A percentile compares a stretch with the other conserved stretches of the same genome.
phyloP scores from a whole-genome alignment of 2,113 vertebrate genomes.

The Struthidea cinerea region DNA sequence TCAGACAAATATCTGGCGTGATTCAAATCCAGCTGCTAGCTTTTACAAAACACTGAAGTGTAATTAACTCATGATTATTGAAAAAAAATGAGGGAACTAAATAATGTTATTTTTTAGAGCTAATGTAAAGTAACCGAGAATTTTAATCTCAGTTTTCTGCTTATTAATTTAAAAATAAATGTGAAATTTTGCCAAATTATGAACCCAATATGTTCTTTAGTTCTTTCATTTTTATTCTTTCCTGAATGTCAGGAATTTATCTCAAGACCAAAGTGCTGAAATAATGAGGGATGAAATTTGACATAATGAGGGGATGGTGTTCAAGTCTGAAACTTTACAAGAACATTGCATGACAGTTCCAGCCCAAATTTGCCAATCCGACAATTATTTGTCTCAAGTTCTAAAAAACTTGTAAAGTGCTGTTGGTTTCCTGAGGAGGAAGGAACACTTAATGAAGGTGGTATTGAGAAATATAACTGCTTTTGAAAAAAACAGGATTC shows the following conservation, averaged over 20 bases:
- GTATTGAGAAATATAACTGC: not conserved
- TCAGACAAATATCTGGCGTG: not conserved
- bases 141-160: not conserved
- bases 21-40: not conserved
- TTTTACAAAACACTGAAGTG: not conserved
- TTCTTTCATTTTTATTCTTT: not conserved
- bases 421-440: not conserved
- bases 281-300: not conserved
- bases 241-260: not conserved
- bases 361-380: not conserved
- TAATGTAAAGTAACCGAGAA: not conserved
- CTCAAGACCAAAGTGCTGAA: not conserved
- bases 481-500: not conserved
- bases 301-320: not conserved
- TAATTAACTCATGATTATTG: not conserved
- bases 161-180: not conserved
- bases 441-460: not conserved
- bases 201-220: not conserved
- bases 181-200: not conserved
- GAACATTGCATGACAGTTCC: not conserved
- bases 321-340: not conserved
- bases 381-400: not conserved
- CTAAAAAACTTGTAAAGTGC: not conserved
- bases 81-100: not conserved
- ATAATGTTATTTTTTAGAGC: not conserved